Evolutionary conservation across 2,113 vertebrate genomes (phyloP).

Genomic region (Bungarus multicinctus): DNA sequence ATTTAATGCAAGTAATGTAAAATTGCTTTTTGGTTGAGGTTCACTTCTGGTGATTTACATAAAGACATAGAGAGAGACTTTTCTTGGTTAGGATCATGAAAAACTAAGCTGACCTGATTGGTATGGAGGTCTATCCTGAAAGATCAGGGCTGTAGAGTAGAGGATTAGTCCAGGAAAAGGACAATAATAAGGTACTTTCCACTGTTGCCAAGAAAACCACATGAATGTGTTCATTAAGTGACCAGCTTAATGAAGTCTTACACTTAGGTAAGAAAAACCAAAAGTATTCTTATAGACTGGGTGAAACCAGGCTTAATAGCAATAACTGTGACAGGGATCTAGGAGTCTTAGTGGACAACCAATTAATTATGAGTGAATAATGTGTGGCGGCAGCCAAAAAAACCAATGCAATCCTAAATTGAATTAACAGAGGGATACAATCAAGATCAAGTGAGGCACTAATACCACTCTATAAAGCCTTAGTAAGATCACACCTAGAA

Average conservation of each 20-base stretch:
- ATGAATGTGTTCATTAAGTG: not conserved
- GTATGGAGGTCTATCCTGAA: not conserved
- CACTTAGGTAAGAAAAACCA: no score
- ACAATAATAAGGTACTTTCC: not conserved
- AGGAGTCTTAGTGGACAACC: no score
- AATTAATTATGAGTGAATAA: no score
- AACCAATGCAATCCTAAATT: no score
- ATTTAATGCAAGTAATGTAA: not conserved
- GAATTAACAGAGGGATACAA: no score
- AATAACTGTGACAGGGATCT: no score
- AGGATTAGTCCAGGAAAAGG: not conserved
- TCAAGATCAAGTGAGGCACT: no score
- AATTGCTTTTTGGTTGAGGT: not conserved
- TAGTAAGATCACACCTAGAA: no score
- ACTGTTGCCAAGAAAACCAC: not conserved
- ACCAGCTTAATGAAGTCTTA: not conserved
- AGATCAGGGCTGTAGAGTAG: not conserved
- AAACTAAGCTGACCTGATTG: not conserved
- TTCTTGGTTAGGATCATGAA: not conserved
- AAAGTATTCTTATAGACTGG: no score
- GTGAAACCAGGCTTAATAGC: no score
- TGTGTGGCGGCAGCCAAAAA: no score
- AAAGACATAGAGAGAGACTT: not conserved
- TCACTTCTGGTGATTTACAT: not conserved
- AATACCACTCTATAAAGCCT: no score